Evolutionary conservation across 2,113 vertebrate species (phyloP), one percentile per base, ranked within the genome.

Genomic region (Callocephalon fimbriatum): DNA sequence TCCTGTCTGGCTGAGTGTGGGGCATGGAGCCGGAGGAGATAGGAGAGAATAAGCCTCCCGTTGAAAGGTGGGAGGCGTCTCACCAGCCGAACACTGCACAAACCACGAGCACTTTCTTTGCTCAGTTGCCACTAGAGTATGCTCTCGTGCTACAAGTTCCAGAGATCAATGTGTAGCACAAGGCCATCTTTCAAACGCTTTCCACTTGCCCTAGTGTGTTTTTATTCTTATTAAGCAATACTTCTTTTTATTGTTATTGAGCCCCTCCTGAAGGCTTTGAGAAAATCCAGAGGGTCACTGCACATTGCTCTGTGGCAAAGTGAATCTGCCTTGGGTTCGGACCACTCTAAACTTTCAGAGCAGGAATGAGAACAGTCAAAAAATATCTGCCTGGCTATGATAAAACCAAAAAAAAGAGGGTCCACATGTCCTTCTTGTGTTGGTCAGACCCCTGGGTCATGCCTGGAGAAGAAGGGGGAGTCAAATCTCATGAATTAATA

Each of bases 71-170:
- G 75, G 86, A 72, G 79, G 54, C 19, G 7, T 73, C 22, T 47
- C 29, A 47, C 44, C 50, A 63, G 9, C 71, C 16, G 67, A 61
- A 67, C 54, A 19, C 73, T 2, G 68, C 66, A 68, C 72, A 87
- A 53, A 42, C 66, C 88, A 42, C 0, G 17, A 93, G 42, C 35
- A 45, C 93, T 91, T 90, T 80, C 89, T 98, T 94, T 96, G 79
- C 95, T 62, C 79, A 17, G 63, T 90, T 86, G 70, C 98, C 98
- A 98, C 98, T 98, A 98, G 98, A 98, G 98, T 84, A 96, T 96
- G 95, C 98, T 98, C 94, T 96, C 89, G 97, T 80, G 98, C 95
- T 88, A 20, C 87, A 63, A 97, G 93, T 98, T 78, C 84, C 78
- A 90, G 42, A 48, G 70, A 71, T 54, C 67, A n/a, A 59, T 2